Percentiles rank a stretch among this genome's conserved stretches.
These are phyloP conservation scores for Andricus curvator DNA, from an alignment of 2,888 invertebrate genomes.

Conservation along the genomic window DNA sequence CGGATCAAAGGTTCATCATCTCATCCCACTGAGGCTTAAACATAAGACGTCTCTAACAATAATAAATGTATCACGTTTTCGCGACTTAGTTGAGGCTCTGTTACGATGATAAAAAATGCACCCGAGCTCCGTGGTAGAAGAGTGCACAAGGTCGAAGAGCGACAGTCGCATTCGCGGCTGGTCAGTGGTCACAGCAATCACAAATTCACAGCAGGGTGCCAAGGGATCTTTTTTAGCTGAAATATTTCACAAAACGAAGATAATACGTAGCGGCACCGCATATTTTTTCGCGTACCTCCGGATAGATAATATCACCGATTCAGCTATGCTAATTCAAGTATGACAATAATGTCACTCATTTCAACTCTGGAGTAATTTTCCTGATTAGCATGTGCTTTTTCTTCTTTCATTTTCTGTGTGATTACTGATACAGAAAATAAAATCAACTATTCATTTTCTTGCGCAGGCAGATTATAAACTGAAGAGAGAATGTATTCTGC, in stretches of 20 bases:
- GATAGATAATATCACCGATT: not conserved
- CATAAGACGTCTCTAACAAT: too few species aligned
- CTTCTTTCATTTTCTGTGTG: not conserved
- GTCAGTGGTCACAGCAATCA: conserved; percentile 16
- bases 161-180: not conserved
- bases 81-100: conserved; percentile 60
- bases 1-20: conserved; percentile 63
- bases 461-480: not conserved
- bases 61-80: conserved; percentile 59
- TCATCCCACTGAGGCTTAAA: conserved; percentile 47
- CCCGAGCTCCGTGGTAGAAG: not conserved
- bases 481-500: too few species aligned
- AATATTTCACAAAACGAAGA: not conserved
- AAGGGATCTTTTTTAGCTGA: conserved; percentile 24
- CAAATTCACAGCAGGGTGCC: not conserved
- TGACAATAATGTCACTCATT: not conserved
- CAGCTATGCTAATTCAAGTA: not conserved
- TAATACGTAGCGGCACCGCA: not conserved
- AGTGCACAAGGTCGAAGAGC: not conserved
- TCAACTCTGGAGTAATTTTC: not conserved
- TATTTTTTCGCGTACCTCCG: not conserved
- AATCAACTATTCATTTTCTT: not conserved
- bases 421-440: not conserved
- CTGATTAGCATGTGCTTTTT: not conserved
- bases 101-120: conserved; percentile 64